Evolutionary conservation across 2,888 invertebrate species (phyloP), one percentile per base, ranked within the genome.

Genomic region (Diarsia brunnea): DNA sequence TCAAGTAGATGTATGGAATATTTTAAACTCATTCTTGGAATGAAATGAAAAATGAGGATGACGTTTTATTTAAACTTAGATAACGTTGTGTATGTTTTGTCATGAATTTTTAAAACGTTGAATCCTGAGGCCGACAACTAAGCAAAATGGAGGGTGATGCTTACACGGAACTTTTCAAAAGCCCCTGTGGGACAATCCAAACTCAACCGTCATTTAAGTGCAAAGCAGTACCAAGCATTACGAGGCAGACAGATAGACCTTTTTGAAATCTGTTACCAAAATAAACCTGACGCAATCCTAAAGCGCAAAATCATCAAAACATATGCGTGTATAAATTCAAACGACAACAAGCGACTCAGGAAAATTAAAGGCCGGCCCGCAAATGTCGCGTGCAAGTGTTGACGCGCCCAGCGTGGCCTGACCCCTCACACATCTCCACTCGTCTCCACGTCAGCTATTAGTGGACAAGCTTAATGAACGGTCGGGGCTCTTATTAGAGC

Each of bases 321-420:
- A 86, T 77, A 87, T 71, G 84, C 79, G 86, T 77, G 81, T 83
- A 79, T 86, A 89, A 82, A 82, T 82, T 84, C 87, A 87, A 84
- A 87, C 86, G 89, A 91, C 89, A 91, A 91, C 90, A 88, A 87
- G 84, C 84, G 81, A 88, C 82, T 81, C 88, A 84, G 87, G 87
- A 87, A 89, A 92, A 91, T 90, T 91, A 90, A 90, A 89, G 90
- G 88, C 82, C 75, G 78, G 55, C 73, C 75, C 88, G 71, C 89
- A 88, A 90, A 89, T 90, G 90, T 90, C 90, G 88, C 91, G 87
- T 90, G 89, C 91, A 88, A 91, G 88, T 88, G 89, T 86, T 81
- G 84, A 84, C 84, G 49, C 74, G 81, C 82, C 93, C 91, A 89
- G 77, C 79, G n/a, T 67, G 79, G 47, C 78, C 64, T 79, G 92